Conservation (phyloP, 2,797 vertebrate genomes). For the Coregonus ussuriensis region DNA sequence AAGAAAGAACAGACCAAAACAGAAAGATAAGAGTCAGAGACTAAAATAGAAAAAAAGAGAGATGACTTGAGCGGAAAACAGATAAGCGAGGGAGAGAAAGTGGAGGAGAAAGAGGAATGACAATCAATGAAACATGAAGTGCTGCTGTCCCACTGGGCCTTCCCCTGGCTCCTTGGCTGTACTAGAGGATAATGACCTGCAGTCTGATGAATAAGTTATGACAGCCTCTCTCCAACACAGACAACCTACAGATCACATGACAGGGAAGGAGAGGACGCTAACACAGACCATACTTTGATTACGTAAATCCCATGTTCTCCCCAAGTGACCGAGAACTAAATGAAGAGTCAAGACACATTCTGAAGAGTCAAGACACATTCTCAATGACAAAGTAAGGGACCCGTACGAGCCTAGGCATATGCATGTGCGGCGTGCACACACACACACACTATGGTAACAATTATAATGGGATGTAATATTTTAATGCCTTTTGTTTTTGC, state of each 20-base stretch:
- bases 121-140: constrained; percentile 59
- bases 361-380: too few relatives aligned
- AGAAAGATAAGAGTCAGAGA: neutral
- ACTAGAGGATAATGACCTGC: constrained; percentile 33
- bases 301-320: neutral
- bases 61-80: constrained; percentile 4
- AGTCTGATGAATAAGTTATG: constrained; percentile 61
- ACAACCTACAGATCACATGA: neutral
- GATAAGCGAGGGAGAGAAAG: constrained; percentile 7
- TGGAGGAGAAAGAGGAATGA: constrained; percentile 35
- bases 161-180: constrained; percentile 17
- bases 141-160: constrained; percentile 30
- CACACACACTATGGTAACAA: neutral
- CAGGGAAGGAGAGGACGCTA: neutral
- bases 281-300: neutral
- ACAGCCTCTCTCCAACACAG: constrained; percentile 38
- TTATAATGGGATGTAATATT: constrained; percentile 1
- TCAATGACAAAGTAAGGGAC: too few relatives aligned
- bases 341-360: too few relatives aligned
- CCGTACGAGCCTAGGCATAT: too few relatives aligned
- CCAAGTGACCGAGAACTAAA: neutral
- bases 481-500: neutral
- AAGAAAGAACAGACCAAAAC: neutral
- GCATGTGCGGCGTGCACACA: neutral
- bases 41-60: neutral